Evolutionary conservation across 92 coral and sea anemone species (phyloP).

Genomic region (Bergia sp.): DNA sequence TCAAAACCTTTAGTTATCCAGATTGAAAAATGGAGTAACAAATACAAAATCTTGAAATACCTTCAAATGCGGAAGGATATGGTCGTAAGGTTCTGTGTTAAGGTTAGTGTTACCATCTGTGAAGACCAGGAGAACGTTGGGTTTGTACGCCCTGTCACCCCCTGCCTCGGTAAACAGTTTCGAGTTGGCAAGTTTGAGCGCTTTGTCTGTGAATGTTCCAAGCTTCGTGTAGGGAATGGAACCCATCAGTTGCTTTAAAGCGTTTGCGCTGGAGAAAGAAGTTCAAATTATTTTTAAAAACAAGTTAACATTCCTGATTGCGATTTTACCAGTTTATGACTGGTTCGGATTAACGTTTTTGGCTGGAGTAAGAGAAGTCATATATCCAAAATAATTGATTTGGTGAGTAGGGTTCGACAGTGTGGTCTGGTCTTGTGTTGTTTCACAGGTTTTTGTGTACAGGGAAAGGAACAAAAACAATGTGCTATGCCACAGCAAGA

Average conservation of each 20-base stretch:
- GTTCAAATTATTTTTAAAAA: not conserved
- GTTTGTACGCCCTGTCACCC: constrained; percentile 19
- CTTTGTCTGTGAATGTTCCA: constrained; percentile 14
- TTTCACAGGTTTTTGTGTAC: no score
- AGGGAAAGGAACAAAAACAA: no score
- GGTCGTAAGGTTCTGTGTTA: constrained; percentile 2
- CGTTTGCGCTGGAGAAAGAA: not conserved
- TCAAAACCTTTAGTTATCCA: no score
- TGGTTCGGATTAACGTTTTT: no score
- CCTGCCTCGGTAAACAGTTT: constrained; percentile 22
- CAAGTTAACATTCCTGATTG: no score
- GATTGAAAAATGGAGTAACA: no score
- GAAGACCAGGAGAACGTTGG: constrained; percentile 33
- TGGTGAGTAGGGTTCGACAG: no score
- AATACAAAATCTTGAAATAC: not conserved
- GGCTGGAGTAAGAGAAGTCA: no score
- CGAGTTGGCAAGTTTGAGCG: constrained; percentile 27
- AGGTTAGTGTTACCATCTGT: constrained; percentile 22
- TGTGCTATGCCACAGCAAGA: no score
- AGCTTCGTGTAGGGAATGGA: constrained; percentile 17
- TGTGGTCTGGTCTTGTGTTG: no score
- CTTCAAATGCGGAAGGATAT: constrained; percentile 16
- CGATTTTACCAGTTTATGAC: no score
- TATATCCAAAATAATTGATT: no score
- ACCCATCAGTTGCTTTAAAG: not conserved